Percentiles rank a stretch among this genome's conserved stretches.
phyloP scores from a whole-genome alignment of 2,888 invertebrate species.

The Cataglyphis livida region DNA sequence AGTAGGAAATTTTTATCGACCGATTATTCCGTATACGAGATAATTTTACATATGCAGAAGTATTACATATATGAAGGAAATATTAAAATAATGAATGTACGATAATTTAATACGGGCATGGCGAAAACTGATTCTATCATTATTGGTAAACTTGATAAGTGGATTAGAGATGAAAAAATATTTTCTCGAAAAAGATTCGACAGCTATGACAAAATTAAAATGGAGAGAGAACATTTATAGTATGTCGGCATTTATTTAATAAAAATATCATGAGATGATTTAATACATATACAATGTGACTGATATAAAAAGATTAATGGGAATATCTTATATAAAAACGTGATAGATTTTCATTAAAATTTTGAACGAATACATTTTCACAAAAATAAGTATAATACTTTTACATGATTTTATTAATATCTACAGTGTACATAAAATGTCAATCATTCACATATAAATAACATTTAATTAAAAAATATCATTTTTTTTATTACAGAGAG shows the following conservation, averaged over 20 bases:
- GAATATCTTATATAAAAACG: background rate
- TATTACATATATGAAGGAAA: too few species aligned
- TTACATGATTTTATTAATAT: background rate
- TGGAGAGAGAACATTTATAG: background rate
- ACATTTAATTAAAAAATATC: background rate
- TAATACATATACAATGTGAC: background rate
- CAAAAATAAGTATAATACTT: background rate
- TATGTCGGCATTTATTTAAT: background rate
- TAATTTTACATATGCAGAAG: background rate
- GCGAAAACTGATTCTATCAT: background rate
- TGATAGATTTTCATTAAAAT: background rate
- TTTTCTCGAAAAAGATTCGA: background rate
- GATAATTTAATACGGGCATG: background rate
- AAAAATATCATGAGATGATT: background rate
- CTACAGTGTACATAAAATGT: background rate
- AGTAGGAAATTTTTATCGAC: background rate
- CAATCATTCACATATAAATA: background rate
- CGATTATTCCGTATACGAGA: background rate
- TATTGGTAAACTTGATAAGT: background rate
- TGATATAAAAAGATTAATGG: background rate
- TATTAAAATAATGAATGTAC: background rate
- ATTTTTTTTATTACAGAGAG: background rate
- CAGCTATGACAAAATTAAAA: background rate
- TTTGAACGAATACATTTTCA: background rate
- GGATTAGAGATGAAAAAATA: background rate